Conservation (phyloP, 2,888 invertebrate genomes). For the Ophion ventricosus region DNA sequence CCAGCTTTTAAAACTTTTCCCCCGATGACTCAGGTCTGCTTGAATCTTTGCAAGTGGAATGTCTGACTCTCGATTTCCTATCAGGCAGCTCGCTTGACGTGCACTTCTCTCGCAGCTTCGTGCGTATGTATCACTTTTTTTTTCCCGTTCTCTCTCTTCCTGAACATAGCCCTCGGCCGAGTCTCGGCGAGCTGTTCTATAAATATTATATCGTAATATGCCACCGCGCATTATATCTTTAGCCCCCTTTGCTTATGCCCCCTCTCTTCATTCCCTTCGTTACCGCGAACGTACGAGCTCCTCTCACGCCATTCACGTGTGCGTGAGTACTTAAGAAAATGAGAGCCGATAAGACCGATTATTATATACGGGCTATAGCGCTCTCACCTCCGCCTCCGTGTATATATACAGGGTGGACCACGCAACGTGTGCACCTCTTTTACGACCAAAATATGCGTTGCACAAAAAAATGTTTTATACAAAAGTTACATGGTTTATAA, state of each 20-base stretch:
- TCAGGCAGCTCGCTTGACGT: slow-evolving; percentile 50
- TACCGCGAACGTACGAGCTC: neutral
- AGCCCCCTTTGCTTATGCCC: slow-evolving; percentile 10
- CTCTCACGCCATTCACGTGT: slow-evolving; percentile 26
- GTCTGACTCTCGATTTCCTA: slow-evolving; percentile 78
- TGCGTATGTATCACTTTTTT: slow-evolving; percentile 14
- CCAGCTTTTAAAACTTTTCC: slow-evolving; percentile 6
- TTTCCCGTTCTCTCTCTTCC: neutral
- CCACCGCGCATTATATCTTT: slow-evolving; percentile 44
- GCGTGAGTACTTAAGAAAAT: slow-evolving; percentile 56
- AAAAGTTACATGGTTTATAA: too few species aligned
- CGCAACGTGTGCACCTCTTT: too few species aligned
- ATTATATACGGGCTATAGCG: slow-evolving; percentile 30
- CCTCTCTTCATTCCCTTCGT: neutral
- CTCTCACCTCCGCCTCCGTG: neutral
- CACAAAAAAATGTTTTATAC: too few species aligned
- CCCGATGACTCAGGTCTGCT: slow-evolving; percentile 73
- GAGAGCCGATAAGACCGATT: slow-evolving; percentile 50
- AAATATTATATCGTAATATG: slow-evolving; percentile 59
- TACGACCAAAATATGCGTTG: too few species aligned
- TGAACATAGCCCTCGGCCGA: slow-evolving; percentile 4
- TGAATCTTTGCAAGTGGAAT: slow-evolving; percentile 69
- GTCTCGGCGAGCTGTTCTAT: slow-evolving; percentile 51
- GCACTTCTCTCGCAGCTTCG: slow-evolving; percentile 65
- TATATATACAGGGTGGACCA: too few species aligned